Conservation (phyloP, 64 coral and sea anemone genomes). For the Montipora capricornis region DNA sequence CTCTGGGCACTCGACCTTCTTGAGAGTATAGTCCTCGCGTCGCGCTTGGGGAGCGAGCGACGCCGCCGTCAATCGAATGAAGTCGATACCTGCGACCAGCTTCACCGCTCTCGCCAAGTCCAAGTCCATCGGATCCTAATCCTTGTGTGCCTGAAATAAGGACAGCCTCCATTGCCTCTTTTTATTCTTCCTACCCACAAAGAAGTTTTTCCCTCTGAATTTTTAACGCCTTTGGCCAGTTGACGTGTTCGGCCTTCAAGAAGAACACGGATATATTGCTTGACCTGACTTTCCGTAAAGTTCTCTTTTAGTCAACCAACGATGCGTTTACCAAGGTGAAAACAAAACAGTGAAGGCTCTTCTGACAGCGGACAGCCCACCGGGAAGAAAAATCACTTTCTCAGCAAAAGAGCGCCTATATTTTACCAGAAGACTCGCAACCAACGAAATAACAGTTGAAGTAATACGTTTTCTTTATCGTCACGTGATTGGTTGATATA, state of each 20-base stretch:
- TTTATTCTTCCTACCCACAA: neutral
- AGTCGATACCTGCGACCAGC: slow-evolving; percentile 43
- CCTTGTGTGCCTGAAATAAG: slow-evolving; percentile 66
- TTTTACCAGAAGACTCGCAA: neutral
- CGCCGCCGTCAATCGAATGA: slow-evolving; percentile 40
- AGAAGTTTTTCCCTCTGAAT: neutral
- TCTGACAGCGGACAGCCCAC: neutral
- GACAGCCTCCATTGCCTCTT: slow-evolving; percentile 54
- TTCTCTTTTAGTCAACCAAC: neutral
- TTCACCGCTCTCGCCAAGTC: slow-evolving; percentile 51
- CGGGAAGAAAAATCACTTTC: slow-evolving; percentile 4
- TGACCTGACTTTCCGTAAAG: slow-evolving; percentile 1
- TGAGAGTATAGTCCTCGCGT: slow-evolving; percentile 3
- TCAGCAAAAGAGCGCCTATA: slow-evolving; percentile 21
- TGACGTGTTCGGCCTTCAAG: neutral
- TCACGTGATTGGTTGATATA: slow-evolving; percentile 34
- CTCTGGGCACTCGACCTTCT: slow-evolving; percentile 10
- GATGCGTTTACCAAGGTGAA: neutral
- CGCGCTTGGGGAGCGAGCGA: slow-evolving; percentile 5
- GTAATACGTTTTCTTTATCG: neutral
- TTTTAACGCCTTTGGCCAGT: no score
- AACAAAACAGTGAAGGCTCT: neutral
- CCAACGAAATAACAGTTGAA: neutral
- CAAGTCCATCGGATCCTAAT: slow-evolving; percentile 54
- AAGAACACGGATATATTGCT: neutral